Base-by-base conservation (phyloP, 2,113 vertebrate species). In the Dipodomys merriami region DNA sequence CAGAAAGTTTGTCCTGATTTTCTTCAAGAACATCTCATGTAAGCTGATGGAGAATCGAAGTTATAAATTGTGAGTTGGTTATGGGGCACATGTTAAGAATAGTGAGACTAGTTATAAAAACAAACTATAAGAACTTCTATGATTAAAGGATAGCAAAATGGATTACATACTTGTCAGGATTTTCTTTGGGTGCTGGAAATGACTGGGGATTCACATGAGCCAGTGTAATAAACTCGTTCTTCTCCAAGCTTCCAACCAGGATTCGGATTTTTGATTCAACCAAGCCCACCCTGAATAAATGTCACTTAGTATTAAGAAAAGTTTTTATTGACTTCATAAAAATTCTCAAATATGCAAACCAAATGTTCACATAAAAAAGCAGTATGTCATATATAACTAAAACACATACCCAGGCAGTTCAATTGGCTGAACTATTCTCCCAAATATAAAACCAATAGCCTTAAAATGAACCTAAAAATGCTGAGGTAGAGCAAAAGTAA, bases 181-280 rank as follows among this genome's bases (percentile, higher is more conserved):
- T 97, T 69, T 98, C 98, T 93, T 97, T 98, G 92, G 98, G 98
- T 96, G 98, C 98, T 86, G 98, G 98, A 93, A 98, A 99, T 85
- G 99, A 98, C 97, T 99, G 98, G 46, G 98, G 98, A 96, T 99
- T 98, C 93, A 99, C 98, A 86, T 99, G 99, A 93, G 98, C 99
- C 95, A 98, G 96, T 30, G 98, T 99, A 96, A 99, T 98, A 91
- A 98, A 98, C 91, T 98, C 98, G 27, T 99, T 99, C 97, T 98
- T 99, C 97, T 99, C 99, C 97, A 99, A 96, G 89, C 97, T 98
- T 97, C 98, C 98, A 93, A 99, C 99, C 95, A 99, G 97, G 79
- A 99, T 99, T 94, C 99, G 98, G 95, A 99, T 99, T 98, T 99
- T 99, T 86, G 99, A 99, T 95, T 99, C 99, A 96, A 99, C 98